Conservation (phyloP, 2,113 vertebrate genomes). For the Machaerirhynchus nigripectus region DNA sequence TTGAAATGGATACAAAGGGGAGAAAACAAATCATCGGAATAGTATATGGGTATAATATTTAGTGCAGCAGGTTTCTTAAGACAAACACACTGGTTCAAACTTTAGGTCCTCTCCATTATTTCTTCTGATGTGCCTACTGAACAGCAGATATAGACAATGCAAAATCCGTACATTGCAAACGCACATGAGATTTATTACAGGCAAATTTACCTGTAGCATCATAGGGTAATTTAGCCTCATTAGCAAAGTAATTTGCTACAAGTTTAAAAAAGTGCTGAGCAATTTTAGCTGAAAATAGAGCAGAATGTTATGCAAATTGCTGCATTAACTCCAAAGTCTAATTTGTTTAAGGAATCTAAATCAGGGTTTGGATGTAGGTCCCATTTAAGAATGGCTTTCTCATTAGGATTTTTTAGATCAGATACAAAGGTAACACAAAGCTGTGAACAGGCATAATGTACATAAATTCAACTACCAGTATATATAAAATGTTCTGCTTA, state of each 20-base stretch:
- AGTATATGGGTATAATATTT: background rate
- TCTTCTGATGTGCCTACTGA: background rate
- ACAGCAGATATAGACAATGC: background rate
- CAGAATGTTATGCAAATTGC: constrained; percentile 46
- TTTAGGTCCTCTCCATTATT: background rate
- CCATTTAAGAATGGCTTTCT: constrained; percentile 1
- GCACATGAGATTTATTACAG: background rate
- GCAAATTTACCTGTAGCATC: constrained; percentile 45
- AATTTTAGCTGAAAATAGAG: constrained; percentile 60
- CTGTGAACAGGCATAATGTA: background rate
- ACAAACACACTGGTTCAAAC: background rate
- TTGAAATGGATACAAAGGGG: background rate
- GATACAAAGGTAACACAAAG: background rate
- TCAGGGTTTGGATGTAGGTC: background rate
- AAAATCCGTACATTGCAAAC: background rate
- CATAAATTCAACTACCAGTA: background rate
- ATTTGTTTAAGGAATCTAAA: constrained; percentile 43
- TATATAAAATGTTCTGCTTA: background rate
- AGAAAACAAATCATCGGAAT: background rate
- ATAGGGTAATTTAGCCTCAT: constrained; percentile 48
- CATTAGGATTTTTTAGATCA: background rate
- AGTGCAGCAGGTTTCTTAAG: background rate
- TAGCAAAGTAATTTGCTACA: constrained; percentile 48
- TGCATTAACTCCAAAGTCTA: constrained; percentile 31
- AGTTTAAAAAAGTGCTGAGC: constrained; percentile 51